Conservation (phyloP, 1,140 invertebrate genomes). For the Drosophila mauritiana region DNA sequence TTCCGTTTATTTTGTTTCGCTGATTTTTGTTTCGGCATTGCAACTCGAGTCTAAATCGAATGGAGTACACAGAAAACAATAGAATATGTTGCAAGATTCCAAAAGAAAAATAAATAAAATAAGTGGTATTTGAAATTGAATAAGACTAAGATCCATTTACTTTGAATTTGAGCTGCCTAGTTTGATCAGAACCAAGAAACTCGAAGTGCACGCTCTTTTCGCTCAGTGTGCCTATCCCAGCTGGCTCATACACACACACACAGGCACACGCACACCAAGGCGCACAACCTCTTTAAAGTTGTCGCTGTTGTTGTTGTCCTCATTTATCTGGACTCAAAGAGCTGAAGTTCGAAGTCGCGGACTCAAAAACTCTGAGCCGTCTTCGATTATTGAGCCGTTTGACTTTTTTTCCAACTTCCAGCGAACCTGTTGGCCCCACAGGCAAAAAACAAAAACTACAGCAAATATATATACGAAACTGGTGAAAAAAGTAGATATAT, state of each 20-base stretch:
- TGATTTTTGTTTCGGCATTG: slow-evolving; percentile 16
- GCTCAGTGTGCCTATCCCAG: slow-evolving; percentile 54
- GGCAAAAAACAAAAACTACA: slow-evolving; percentile 42
- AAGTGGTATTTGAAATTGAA: neutral
- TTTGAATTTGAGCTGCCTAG: too few species aligned
- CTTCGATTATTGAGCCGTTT: slow-evolving; percentile 79
- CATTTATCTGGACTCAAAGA: slow-evolving; percentile 69
- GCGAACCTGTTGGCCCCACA: slow-evolving; percentile 74
- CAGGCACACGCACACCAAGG: slow-evolving; percentile 45
- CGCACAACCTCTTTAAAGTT: slow-evolving; percentile 78
- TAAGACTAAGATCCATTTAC: too few species aligned
- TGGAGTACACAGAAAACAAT: neutral
- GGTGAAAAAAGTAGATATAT: slow-evolving; percentile 23
- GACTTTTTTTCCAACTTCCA: slow-evolving; percentile 65
- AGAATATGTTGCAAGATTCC: neutral
- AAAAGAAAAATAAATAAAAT: neutral
- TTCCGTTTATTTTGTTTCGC: slow-evolving; percentile 16
- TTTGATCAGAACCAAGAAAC: too few species aligned
- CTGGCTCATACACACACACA: slow-evolving; percentile 37
- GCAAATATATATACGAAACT: slow-evolving; percentile 18
- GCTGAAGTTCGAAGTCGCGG: slow-evolving; percentile 41
- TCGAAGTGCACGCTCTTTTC: neutral
- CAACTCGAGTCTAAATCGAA: neutral
- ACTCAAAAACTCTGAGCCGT: slow-evolving; percentile 43
- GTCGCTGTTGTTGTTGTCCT: slow-evolving; percentile 77